These are phyloP conservation scores for Arrhopalites spinosus DNA, from an alignment of 2,888 invertebrate species.

Conservation along the genomic window DNA sequence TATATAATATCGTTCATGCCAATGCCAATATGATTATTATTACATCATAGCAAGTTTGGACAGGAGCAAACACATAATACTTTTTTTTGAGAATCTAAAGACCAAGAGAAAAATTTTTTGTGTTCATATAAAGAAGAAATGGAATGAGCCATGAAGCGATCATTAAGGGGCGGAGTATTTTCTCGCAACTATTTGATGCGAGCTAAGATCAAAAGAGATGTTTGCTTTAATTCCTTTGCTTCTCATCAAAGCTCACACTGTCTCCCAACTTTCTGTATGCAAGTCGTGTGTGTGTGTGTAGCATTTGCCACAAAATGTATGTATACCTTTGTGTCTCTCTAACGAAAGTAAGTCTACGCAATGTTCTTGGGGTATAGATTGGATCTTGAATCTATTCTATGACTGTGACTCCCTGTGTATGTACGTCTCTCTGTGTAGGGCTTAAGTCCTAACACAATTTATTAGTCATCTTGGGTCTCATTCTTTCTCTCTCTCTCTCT, in stretches of 20 bases:
- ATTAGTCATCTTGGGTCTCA: conserved; percentile 25
- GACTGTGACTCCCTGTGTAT: background rate
- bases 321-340: background rate
- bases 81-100: no score
- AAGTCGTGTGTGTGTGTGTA: background rate
- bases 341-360: no score
- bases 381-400: background rate
- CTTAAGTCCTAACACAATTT: conserved; percentile 3
- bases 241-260: background rate
- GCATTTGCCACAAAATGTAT: background rate
- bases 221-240: conserved; percentile 7
- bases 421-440: background rate
- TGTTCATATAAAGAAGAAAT: background rate
- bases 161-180: conserved; percentile 27
- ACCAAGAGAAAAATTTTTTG: no score
- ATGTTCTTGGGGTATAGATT: no score
- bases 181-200: conserved; percentile 13
- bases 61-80: conserved; percentile 1
- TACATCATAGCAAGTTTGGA: background rate
- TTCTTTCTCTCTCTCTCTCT: background rate
- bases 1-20: no score
- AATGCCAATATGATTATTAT: no score
- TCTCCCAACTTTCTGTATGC: background rate
- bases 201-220: conserved; percentile 29
- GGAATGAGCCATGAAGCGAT: conserved; percentile 15